phyloP scores from a whole-genome alignment of 2,888 invertebrate genomes.

The Rhogogaster chlorosoma region DNA sequence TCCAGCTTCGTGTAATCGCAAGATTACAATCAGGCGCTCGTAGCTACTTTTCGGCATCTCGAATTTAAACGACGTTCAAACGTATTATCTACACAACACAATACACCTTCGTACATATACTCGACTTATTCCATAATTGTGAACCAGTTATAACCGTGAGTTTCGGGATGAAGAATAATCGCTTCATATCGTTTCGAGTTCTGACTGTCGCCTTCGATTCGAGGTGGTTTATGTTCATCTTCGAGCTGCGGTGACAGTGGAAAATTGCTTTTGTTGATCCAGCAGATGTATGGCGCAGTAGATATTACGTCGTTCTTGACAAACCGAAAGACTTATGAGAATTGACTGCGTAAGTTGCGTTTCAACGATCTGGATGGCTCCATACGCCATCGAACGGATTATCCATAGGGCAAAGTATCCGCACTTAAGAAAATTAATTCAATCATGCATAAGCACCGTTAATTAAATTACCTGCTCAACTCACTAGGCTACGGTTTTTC shows the following conservation, averaged over 20 bases:
- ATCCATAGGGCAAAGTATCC: background rate
- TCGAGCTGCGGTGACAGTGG: background rate
- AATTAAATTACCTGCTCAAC: background rate
- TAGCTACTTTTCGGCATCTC: background rate
- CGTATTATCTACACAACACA: background rate
- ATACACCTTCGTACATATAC: background rate
- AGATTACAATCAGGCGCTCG: background rate
- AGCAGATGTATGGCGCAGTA: background rate
- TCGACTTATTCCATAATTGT: background rate
- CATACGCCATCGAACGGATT: background rate
- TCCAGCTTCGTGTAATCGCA: background rate
- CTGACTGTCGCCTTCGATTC: background rate
- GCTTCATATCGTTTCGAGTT: background rate
- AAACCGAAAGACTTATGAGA: background rate
- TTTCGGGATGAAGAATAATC: background rate
- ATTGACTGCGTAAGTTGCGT: background rate
- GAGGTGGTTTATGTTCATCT: background rate
- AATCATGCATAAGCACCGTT: slow-evolving; percentile 30
- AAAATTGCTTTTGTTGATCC: slow-evolving; percentile 7
- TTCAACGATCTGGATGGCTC: background rate
- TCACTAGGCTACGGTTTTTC: background rate
- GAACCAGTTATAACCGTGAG: background rate
- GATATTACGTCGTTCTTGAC: background rate
- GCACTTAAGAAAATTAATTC: slow-evolving; percentile 26
- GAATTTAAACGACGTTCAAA: background rate